Conservation (phyloP, 2,888 invertebrate genomes). For the Ophion costatus region DNA sequence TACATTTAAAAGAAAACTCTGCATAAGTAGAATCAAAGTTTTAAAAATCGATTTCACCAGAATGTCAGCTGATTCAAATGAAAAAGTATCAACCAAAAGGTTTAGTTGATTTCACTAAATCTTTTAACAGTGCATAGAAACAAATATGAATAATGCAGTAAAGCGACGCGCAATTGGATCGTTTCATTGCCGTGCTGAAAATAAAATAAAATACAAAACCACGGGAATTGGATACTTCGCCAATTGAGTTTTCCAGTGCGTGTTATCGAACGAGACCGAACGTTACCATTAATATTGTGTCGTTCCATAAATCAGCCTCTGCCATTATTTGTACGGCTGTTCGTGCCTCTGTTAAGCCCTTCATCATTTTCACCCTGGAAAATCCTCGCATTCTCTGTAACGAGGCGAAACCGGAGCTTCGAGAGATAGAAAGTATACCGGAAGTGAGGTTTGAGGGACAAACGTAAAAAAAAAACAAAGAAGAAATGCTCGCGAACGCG, state of each 20-base stretch:
- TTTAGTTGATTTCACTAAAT: background rate
- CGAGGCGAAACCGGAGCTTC: constrained; percentile 16
- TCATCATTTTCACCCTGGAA: constrained; percentile 3
- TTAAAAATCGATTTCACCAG: too few species aligned
- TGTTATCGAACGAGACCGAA: background rate
- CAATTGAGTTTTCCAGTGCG: background rate
- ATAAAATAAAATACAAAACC: too few species aligned
- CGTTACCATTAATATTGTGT: background rate
- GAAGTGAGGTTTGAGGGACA: constrained; percentile 11
- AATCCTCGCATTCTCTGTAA: constrained; percentile 39
- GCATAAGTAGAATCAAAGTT: too few species aligned
- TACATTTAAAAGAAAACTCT: too few species aligned
- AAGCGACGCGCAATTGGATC: too few species aligned
- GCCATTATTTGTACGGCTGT: constrained; percentile 28
- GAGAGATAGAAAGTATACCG: constrained; percentile 30
- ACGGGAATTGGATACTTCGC: background rate
- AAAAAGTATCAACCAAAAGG: background rate
- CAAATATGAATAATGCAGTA: too few species aligned
- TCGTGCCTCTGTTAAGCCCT: background rate
- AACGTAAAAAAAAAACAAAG: constrained; percentile 21
- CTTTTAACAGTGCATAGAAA: too few species aligned
- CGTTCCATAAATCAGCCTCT: constrained; percentile 11
- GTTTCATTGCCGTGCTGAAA: too few species aligned
- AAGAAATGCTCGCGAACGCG: constrained; percentile 60
- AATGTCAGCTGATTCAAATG: background rate